Evolutionary conservation across 2,113 vertebrate species (phyloP).

Genomic region (Cryptotis parvus): DNA sequence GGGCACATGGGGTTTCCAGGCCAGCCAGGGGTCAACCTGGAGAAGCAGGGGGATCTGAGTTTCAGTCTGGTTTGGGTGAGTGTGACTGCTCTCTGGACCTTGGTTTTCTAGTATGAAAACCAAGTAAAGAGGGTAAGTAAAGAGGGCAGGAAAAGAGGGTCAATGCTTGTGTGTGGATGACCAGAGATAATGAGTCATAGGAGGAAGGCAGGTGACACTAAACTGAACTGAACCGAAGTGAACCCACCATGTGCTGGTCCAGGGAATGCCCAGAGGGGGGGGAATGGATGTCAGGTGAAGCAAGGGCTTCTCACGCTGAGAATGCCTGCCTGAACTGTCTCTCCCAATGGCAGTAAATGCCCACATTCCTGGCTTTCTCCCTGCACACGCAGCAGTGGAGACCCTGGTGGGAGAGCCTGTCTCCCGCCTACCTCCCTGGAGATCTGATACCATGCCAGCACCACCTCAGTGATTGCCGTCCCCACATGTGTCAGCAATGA

Average conservation of each 20-base stretch:
- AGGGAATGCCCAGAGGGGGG: not conserved
- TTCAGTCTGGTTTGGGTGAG: not conserved
- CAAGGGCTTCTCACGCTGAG: not conserved
- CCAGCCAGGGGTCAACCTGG: not conserved
- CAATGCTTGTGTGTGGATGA: no score
- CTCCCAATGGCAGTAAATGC: not conserved
- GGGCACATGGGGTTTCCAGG: not conserved
- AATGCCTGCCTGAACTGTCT: not conserved
- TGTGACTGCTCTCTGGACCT: not conserved
- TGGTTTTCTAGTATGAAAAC: not conserved
- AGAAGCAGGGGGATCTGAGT: not conserved
- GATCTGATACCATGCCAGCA: not conserved
- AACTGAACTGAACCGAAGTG: not conserved
- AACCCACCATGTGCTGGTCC: not conserved
- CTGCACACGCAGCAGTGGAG: not conserved
- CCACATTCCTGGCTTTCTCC: not conserved
- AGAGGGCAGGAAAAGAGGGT: not conserved
- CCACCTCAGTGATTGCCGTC: not conserved
- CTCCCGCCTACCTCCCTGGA: not conserved
- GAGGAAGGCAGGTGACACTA: not conserved
- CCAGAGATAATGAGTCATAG: no score
- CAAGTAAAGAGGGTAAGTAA: no score
- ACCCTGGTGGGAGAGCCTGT: not conserved
- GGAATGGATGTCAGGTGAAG: not conserved
- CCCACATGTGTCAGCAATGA: not conserved